A percentile compares a stretch with the other conserved stretches of the same genome.
Conservation (phyloP, 1,140 invertebrate species). For the Euwallacea similis region DNA sequence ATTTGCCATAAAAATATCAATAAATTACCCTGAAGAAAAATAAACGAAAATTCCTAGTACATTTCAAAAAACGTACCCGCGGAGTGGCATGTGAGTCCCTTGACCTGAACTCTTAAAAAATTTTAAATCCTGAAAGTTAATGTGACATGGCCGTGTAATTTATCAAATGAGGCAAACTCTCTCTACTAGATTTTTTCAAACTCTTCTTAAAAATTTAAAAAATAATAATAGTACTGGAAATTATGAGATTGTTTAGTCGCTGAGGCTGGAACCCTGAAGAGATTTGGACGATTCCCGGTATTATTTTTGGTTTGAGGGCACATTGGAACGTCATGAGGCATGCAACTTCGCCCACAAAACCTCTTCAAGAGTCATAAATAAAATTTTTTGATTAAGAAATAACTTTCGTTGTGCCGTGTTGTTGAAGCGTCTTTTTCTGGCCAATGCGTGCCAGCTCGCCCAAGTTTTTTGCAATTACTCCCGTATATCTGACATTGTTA, state of each 20-base stretch:
- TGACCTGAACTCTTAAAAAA: too few relatives aligned
- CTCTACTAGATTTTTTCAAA: too few relatives aligned
- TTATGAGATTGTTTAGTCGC: not conserved
- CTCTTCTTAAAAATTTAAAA: not conserved
- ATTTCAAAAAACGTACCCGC: too few relatives aligned
- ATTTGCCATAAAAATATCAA: too few relatives aligned
- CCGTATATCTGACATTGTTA: slow-evolving; percentile 20
- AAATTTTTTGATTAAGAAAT: slow-evolving; percentile 26
- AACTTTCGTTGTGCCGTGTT: slow-evolving; percentile 19
- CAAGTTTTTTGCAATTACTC: slow-evolving; percentile 1
- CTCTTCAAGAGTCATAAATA: slow-evolving; percentile 8
- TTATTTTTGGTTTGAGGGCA: not conserved
- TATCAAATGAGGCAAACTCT: too few relatives aligned
- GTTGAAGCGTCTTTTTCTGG: slow-evolving; percentile 16
- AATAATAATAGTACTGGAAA: not conserved
- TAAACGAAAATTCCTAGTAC: too few relatives aligned
- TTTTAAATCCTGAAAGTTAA: too few relatives aligned
- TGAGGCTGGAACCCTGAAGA: not conserved
- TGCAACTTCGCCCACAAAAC: not conserved
- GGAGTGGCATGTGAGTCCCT: too few relatives aligned
- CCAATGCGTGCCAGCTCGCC: slow-evolving; percentile 1
- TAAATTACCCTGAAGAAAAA: too few relatives aligned
- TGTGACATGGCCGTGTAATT: too few relatives aligned
- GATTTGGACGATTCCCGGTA: not conserved
- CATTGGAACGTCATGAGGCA: too few relatives aligned